Evolutionary conservation across 2,888 invertebrate species (phyloP).

Genomic region (Heterodera filipjevi): DNA sequence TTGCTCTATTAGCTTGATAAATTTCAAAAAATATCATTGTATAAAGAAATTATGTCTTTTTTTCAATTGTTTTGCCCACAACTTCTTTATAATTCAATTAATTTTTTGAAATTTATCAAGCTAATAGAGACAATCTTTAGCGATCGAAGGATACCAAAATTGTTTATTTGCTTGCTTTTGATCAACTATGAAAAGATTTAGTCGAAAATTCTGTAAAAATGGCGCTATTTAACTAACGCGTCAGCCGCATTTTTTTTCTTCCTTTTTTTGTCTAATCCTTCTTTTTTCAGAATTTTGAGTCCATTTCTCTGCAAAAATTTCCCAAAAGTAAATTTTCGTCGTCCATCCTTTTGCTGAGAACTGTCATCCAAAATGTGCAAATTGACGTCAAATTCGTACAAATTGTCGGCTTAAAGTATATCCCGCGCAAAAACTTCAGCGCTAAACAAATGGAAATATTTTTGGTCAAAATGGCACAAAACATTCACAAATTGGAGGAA

Average conservation of each 20-base stretch:
- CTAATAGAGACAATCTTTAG: too few species aligned
- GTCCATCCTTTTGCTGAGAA: not conserved
- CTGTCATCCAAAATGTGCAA: not conserved
- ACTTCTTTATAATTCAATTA: too few species aligned
- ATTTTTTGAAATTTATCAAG: too few species aligned
- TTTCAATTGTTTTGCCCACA: too few species aligned
- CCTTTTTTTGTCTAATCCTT: not conserved
- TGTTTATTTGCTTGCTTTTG: too few species aligned
- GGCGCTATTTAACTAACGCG: not conserved
- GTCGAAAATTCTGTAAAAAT: too few species aligned
- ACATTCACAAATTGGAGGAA: not conserved
- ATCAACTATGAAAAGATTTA: too few species aligned
- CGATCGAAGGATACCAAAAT: too few species aligned
- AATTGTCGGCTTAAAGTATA: not conserved
- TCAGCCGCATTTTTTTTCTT: not conserved
- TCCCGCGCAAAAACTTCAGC: not conserved
- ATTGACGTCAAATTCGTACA: not conserved
- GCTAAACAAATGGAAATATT: conserved; percentile 1
- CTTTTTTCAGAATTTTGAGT: not conserved
- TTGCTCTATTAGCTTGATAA: too few species aligned
- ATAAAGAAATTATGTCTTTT: too few species aligned
- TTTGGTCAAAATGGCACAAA: not conserved
- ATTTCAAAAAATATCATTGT: too few species aligned
- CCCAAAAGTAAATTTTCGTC: not conserved
- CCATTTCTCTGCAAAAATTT: not conserved